phyloP scores from a whole-genome alignment of 2,888 invertebrate genomes.

The Tortricodes alternella region DNA sequence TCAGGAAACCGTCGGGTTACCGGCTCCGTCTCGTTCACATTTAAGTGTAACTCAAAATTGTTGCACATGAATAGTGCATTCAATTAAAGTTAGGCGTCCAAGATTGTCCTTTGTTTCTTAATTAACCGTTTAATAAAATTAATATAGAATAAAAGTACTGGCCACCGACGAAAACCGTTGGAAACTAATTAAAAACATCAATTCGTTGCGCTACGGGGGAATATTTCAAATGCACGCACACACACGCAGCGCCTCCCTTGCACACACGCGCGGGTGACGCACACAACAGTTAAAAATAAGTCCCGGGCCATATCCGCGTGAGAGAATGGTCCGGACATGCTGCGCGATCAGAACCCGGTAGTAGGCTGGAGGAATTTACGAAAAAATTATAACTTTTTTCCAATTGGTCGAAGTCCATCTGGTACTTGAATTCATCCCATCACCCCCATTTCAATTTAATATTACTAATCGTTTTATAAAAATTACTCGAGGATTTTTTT shows the following conservation, averaged over 20 bases:
- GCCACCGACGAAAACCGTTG: conserved; percentile 76
- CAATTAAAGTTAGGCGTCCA: conserved; percentile 54
- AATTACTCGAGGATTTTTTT: too few relatives aligned
- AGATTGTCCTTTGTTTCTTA: conserved; percentile 28
- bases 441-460: too few relatives aligned
- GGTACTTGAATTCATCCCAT: too few relatives aligned
- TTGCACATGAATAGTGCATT: conserved; percentile 52
- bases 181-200: conserved; percentile 83
- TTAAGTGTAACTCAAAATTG: conserved; percentile 69
- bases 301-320: conserved; percentile 73
- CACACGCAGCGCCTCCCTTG: conserved; percentile 52
- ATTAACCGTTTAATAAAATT: conserved; percentile 18
- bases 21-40: conserved; percentile 58
- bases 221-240: conserved; percentile 78
- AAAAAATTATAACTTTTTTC: neutral
- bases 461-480: too few relatives aligned
- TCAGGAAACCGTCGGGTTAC: conserved; percentile 72
- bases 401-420: too few relatives aligned
- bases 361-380: conserved; percentile 32
- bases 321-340: conserved; percentile 64
- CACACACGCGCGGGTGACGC: conserved; percentile 59
- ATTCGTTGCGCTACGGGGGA: conserved; percentile 75
- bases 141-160: conserved; percentile 59
- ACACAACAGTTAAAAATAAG: conserved; percentile 77
- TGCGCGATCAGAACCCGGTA: conserved; percentile 45